Conservation (phyloP, 2,113 vertebrate species). For the Hyaena hyaena region DNA sequence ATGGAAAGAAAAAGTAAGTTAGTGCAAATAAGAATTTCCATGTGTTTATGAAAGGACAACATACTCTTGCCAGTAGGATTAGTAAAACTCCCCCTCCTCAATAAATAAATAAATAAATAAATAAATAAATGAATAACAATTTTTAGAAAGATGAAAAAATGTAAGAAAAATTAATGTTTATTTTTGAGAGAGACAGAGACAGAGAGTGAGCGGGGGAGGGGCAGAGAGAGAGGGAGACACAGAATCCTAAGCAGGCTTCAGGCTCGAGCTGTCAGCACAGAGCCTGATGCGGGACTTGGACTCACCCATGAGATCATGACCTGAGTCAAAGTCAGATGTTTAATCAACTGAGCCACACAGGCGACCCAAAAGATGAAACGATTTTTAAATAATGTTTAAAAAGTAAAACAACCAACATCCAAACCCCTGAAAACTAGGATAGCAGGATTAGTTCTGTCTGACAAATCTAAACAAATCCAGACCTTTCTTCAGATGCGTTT, state of each 20-base stretch:
- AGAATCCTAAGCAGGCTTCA: no score
- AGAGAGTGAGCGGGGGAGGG: no score
- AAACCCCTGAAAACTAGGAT: not conserved
- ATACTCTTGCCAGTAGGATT: slow-evolving; percentile 24
- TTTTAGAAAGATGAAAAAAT: not conserved
- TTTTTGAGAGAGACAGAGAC: no score
- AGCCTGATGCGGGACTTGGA: no score
- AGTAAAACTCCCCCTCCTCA: slow-evolving; percentile 30
- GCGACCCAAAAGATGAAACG: not conserved
- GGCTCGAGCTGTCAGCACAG: no score
- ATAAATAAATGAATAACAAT: not conserved
- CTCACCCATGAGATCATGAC: no score
- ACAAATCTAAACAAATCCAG: not conserved
- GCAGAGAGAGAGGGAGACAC: no score
- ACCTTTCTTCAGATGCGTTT: not conserved
- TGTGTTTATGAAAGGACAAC: slow-evolving; percentile 59
- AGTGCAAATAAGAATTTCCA: slow-evolving; percentile 69
- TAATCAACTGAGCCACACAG: no score
- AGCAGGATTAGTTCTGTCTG: not conserved
- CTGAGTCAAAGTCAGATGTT: no score
- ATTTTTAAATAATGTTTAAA: not conserved
- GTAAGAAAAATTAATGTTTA: not conserved
- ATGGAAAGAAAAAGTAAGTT: slow-evolving; percentile 18
- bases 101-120: not conserved
- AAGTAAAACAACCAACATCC: not conserved